These are phyloP conservation scores for Lepilemur ruficaudatus DNA, from an alignment of 2,797 vertebrate genomes.

Conservation along the genomic window DNA sequence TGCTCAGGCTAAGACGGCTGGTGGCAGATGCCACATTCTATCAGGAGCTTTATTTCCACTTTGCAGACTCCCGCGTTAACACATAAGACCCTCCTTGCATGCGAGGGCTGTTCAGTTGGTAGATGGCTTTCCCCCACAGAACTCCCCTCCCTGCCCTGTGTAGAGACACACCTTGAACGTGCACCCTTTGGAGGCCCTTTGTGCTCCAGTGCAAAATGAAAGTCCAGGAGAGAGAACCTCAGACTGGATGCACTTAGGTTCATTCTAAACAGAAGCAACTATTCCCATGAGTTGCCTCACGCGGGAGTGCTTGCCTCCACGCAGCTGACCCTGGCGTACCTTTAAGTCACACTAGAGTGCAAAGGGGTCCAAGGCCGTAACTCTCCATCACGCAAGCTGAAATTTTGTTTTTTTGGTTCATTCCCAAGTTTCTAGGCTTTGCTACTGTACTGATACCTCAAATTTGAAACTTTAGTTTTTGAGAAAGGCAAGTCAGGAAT, in stretches of 20 bases:
- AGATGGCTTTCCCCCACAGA: background rate
- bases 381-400: background rate
- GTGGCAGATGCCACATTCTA: no score
- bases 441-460: slow-evolving; percentile 52
- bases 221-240: background rate
- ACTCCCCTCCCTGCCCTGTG: background rate
- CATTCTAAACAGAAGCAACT: background rate
- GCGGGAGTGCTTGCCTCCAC: background rate
- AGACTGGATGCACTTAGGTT: background rate
- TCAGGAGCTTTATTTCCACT: background rate
- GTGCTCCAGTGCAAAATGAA: background rate
- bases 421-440: background rate
- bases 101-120: rapidly evolving
- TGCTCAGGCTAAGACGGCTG: background rate
- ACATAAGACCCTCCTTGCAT: background rate
- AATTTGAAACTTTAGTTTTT: background rate
- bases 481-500: background rate
- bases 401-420: background rate
- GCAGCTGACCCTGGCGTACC: background rate
- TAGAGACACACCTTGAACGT: background rate
- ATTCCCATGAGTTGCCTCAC: background rate
- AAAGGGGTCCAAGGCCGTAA: background rate
- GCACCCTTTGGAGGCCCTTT: background rate
- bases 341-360: background rate
- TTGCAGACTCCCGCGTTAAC: rapidly evolving